These are phyloP conservation scores for Drosophila sulfurigaster DNA, from an alignment of 1,140 invertebrate species.

Conservation along the genomic window DNA sequence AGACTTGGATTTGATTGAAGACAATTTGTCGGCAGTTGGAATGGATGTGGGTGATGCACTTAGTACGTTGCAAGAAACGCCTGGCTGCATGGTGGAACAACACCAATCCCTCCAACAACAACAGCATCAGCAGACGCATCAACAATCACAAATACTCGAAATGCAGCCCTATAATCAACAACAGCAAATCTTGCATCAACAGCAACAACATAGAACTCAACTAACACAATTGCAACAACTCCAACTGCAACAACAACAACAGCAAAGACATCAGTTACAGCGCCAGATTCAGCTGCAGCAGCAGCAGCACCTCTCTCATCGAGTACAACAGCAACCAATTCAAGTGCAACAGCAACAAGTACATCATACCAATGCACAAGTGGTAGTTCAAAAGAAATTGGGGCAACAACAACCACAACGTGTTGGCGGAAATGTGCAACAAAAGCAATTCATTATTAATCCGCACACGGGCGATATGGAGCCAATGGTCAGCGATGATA, in stretches of 20 bases:
- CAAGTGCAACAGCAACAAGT: constrained; percentile 55
- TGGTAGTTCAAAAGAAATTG: constrained; percentile 34
- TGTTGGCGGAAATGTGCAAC: constrained; percentile 79
- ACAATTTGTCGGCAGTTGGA: constrained; percentile 76
- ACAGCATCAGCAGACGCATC: constrained; percentile 48
- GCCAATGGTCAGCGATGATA: constrained; percentile 90
- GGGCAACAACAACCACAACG: constrained; percentile 45
- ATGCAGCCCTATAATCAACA: constrained; percentile 58
- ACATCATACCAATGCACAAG: constrained; percentile 26
- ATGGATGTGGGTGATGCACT: constrained; percentile 79
- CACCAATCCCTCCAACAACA: constrained; percentile 56
- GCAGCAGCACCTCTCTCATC: constrained; percentile 44
- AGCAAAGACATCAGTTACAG: constrained; percentile 56
- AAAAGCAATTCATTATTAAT: constrained; percentile 93
- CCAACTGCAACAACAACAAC: constrained; percentile 54
- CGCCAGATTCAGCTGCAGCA: constrained; percentile 43
- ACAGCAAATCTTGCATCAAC: constrained; percentile 47
- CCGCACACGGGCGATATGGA: constrained; percentile 94
- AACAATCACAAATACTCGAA: constrained; percentile 52
- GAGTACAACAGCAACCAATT: constrained; percentile 41
- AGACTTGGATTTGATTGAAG: constrained; percentile 81
- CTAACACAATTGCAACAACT: constrained; percentile 47
- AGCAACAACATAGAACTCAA: constrained; percentile 44
- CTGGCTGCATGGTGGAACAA: constrained; percentile 24
- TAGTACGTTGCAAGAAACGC: constrained; percentile 59